Base-by-base conservation (phyloP, 2,888 invertebrate species). In the Acanthosepion pharaonis region DNA sequence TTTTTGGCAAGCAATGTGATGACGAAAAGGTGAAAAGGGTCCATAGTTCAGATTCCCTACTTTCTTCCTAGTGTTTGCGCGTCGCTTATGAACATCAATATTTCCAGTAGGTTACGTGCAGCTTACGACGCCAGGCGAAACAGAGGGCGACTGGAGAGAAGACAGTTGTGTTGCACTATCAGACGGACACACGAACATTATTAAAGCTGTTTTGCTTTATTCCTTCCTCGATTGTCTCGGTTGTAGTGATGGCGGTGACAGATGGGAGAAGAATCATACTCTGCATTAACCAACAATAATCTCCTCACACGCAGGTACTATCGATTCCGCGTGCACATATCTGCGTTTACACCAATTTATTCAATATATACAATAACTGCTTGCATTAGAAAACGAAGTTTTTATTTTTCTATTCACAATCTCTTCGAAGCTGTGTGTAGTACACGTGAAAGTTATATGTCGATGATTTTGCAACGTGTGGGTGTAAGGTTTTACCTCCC, bases 101-200 rank as follows among this genome's bases (percentile, higher is more conserved):
- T 78, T 78, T 78, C 78, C 78, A 78, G 78, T 78, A 9, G 78
- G n/a, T 78, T 78, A 78, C n/a, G n/a, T 78, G n/a, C 15, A 78
- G 78, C 78, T 78, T 33, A 78, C 78, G 78, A 78, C n/a, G n/a
- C n/a, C n/a, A 78, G 78, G 78, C n/a, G 78, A n/a, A 78, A n/a
- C n/a, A n/a, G 78, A n/a, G n/a, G 18, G 18, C 78, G 78, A 78
- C 78, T n/a, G 15, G 15, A 18, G n/a, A 25, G 64, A 78, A n/a
- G 78, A 78, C 78, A 78, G 78, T 11, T 78, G 59, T 23, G 59
- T 33, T 78, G 78, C n/a, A 33, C 15, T n/a, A 15, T 11, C 78
- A n/a, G 78, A 78, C 78, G n/a, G n/a, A 78, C 78, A 78, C 78
- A 78, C 78, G 78, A n/a, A 78, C 78, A 78, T n/a, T 78, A n/a